phyloP scores from a whole-genome alignment of 2,797 vertebrate species.

The Potorous gilbertii region DNA sequence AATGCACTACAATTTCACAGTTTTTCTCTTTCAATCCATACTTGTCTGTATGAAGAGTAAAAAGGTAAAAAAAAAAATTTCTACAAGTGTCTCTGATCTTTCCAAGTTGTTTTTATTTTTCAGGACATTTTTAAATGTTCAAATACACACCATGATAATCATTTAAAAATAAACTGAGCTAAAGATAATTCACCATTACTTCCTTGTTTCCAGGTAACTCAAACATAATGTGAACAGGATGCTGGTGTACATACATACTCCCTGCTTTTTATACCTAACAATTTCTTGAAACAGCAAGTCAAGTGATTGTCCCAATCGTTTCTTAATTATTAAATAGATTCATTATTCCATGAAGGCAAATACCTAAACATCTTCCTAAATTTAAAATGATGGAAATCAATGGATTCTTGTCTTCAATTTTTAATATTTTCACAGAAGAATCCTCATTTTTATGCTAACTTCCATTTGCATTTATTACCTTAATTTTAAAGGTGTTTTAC shows the following conservation, averaged over 20 bases:
- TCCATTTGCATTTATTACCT: neutral
- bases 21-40: neutral
- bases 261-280: neutral
- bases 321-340: neutral
- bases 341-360: neutral
- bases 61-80: neutral
- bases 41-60: neutral
- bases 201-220: neutral
- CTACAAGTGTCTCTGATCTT: neutral
- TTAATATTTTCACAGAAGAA: neutral
- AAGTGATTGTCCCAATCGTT: neutral
- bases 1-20: neutral
- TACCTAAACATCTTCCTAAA: neutral
- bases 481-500: neutral
- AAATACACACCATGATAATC: neutral
- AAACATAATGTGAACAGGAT: neutral
- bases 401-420: neutral
- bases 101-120: neutral
- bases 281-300: neutral
- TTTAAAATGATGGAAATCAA: neutral
- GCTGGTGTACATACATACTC: neutral
- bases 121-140: neutral
- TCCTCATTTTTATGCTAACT: neutral
- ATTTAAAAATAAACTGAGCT: neutral
- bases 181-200: slow-evolving; percentile 70